A percentile compares a stretch with the other conserved stretches of the same genome.
Evolutionary conservation across 2,113 vertebrate species (phyloP).

Genomic region (Anthoscopus minutus): DNA sequence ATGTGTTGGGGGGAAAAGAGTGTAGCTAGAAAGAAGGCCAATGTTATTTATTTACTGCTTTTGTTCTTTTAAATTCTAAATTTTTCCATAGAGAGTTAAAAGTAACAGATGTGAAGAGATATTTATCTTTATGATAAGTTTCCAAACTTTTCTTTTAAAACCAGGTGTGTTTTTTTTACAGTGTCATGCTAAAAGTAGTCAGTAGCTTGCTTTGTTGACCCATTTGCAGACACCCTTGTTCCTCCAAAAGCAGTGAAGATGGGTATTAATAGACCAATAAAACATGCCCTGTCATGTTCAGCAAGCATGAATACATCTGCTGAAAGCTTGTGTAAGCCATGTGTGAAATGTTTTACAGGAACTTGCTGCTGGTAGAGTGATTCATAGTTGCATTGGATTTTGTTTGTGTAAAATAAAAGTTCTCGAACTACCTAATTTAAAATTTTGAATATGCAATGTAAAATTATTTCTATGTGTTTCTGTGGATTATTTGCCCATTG

Average conservation of each 20-base stretch:
- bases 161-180: background rate
- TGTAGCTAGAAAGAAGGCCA: background rate
- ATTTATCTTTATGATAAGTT: background rate
- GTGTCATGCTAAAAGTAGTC: background rate
- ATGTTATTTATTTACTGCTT: background rate
- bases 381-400: constrained; percentile 35
- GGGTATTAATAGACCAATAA: constrained; percentile 57
- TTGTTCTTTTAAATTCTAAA: background rate
- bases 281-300: constrained; percentile 55
- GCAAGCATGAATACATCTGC: constrained; percentile 53
- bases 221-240: constrained; percentile 50
- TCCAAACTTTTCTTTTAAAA: background rate
- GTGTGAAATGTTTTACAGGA: constrained; percentile 23
- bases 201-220: constrained; percentile 19
- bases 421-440: constrained; percentile 29
- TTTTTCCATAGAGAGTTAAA: constrained; percentile 7
- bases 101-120: constrained; percentile 11
- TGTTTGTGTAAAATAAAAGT: constrained; percentile 16
- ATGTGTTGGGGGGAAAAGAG: background rate
- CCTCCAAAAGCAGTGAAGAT: constrained; percentile 30
- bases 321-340: constrained; percentile 45
- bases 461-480: constrained; percentile 16
- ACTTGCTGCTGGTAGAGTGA: constrained; percentile 31
- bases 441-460: constrained; percentile 35
- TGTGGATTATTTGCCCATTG: constrained; percentile 1